Base-by-base conservation (phyloP, 1,140 invertebrate genomes). In the Lucilia cuprina region DNA sequence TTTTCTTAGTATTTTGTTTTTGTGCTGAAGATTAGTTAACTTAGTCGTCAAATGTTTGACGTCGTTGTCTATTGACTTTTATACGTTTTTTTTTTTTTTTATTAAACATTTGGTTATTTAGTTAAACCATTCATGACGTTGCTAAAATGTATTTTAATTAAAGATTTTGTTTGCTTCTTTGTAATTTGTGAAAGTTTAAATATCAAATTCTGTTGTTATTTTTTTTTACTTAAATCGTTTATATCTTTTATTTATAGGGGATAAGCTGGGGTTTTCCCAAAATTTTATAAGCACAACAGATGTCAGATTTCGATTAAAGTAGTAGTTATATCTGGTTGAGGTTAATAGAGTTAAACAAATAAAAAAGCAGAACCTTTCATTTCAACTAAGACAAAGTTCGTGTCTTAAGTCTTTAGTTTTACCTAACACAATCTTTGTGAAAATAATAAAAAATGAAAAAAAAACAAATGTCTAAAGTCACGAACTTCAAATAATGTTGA, bases 181-280 rank as follows among this genome's bases (percentile, higher is more conserved):
- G 41, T 21, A 80, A 50, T 50, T 80, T 80, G 77, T 80, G 77
- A 80, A 80, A 80, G 77, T 80, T 49, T 13, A 80, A 49, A 80
- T 80, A 49, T 80, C 41, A 12, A 50, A 80, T 50, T 49, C 74
- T 77, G 41, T 41, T 77, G 13, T 41, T 77, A 3, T 30, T 1
- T 30, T 30, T n/a, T 30, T 30, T 30, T 30, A 3, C 25, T 30
- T 3, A 1, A 30, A 30, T 30, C 25, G 25, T 30, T 30, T 30
- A 9, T 77, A 21, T 19, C 10, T 49, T 21, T 49, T 21, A 25
- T 78, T 80, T 80, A 21, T 49, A 21, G 17, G 47, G 34, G 75
- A 12, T 78, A 14, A 9, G 17, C 17, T 78, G 41, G 77, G 77
- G 3, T 50, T 80, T 80, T 49, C 41, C 77, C 41, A 7, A 41